Evolutionary conservation across 1,140 invertebrate genomes (phyloP).

Genomic region (Calliopsis andreniformis): DNA sequence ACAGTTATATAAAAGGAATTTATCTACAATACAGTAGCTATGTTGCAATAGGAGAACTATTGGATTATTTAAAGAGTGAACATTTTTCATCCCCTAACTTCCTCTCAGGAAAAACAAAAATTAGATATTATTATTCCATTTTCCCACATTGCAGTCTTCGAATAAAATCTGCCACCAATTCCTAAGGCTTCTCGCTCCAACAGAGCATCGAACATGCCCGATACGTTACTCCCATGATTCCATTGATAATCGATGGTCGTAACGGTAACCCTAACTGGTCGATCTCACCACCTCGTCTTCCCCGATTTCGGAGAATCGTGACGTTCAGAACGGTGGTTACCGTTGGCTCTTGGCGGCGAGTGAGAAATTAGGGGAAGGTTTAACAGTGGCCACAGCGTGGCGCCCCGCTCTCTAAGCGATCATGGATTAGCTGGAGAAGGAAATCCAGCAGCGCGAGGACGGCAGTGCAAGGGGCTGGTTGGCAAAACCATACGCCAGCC

Average conservation of each 20-base stretch:
- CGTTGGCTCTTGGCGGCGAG: conserved; percentile 42
- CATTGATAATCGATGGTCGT: conserved; percentile 15
- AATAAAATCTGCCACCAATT: too few species aligned
- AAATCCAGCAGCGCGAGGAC: conserved; percentile 28
- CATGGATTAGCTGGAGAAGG: conserved; percentile 64
- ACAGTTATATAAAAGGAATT: too few species aligned
- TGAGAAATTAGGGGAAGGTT: conserved; percentile 67
- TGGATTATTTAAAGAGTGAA: too few species aligned
- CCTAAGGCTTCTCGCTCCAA: not conserved
- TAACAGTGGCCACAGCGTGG: conserved; percentile 68
- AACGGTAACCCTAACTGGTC: not conserved
- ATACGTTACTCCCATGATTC: not conserved
- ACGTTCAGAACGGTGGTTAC: conserved; percentile 32
- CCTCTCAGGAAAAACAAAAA: too few species aligned
- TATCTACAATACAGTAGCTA: too few species aligned
- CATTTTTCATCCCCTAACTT: too few species aligned
- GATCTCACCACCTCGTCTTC: conserved; percentile 20
- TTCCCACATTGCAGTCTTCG: too few species aligned
- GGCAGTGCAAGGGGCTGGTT: conserved; percentile 10
- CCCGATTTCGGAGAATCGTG: conserved; percentile 1
- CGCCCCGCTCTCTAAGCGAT: conserved; percentile 62
- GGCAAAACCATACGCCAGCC: conserved; percentile 61
- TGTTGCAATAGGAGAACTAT: too few species aligned
- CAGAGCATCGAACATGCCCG: not conserved
- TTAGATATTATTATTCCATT: too few species aligned